Base-by-base conservation (phyloP, 1,140 invertebrate genomes). In the Helicoverpa armigera region DNA sequence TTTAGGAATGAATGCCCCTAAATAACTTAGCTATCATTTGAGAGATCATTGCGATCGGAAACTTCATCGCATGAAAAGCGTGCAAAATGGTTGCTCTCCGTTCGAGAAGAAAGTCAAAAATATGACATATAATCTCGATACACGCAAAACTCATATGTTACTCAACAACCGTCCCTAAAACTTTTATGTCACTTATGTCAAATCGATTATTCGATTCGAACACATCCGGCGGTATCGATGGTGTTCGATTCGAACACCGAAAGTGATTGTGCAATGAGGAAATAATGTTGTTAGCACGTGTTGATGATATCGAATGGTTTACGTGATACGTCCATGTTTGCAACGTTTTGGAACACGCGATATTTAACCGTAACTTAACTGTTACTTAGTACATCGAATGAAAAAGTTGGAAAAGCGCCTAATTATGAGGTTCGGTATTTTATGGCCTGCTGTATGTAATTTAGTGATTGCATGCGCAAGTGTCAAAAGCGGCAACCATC, bases 341-440 rank as follows among this genome's bases (percentile, higher is more conserved):
- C 81, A 83, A 85, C 85, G 82, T 83, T 85, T 83, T 56, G 75
- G 79, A 84, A 79, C 90, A 91, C 90, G 89, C 89, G 84, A 90
- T 48, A 67, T 23, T 79, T 90, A 88, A 90, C 90, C 85, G 88
- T 90, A 92, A 89, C 16, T 77, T 90, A 90, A 90, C 89, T 89
- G 89, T 92, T 89, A 84, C 88, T 86, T 87, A 58, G 48, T 70
- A 53, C 23, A 50, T 75, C 11, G n/a, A 12, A 35, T 51, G 14
- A 67, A 56, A 65, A 67, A 69, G 2, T 23, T 43, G 35, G 35
- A 43, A 43, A 43, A 43, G 35, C 35, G 50, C 14, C 43, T 69
- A 14, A 12, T 69, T 18, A 43, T 43, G 5, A 35, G n/a, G 35
- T 43, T 65, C 43, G 35, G 61, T 14, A n/a, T 16, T 65, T 65